A percentile compares a stretch with the other conserved stretches of the same genome.
Conservation (phyloP, 2,888 invertebrate species). For the Chrysomela aeneicollis region DNA sequence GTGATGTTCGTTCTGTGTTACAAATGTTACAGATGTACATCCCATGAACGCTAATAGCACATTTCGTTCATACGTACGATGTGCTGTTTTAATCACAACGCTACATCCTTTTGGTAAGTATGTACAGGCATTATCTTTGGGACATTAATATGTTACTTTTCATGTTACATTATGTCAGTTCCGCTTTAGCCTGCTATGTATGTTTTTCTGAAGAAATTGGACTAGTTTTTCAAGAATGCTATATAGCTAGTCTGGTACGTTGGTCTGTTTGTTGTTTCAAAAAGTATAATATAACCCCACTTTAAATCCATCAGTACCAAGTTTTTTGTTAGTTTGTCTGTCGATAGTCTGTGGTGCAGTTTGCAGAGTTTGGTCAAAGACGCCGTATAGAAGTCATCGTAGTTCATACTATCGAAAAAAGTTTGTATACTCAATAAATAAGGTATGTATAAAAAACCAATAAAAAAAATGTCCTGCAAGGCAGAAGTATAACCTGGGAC, state of each 20-base stretch:
- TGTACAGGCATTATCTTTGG: conserved; percentile 2
- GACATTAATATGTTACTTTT: conserved; percentile 4
- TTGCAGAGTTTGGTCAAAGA: neutral
- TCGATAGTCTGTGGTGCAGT: neutral
- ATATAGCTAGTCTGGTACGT: neutral
- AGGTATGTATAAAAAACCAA: no score
- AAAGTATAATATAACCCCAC: no score
- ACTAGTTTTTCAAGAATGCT: neutral
- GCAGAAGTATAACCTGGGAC: neutral
- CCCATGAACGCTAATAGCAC: no score
- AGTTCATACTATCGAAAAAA: no score
- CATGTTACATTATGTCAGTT: neutral
- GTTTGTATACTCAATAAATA: no score
- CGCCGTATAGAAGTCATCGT: neutral
- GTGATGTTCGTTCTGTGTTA: no score
- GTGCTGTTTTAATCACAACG: conserved; percentile 5
- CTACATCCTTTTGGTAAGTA: conserved; percentile 11
- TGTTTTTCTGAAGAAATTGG: no score
- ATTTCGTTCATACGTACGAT: conserved; percentile 6
- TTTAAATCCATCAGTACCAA: no score
- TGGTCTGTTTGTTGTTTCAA: neutral
- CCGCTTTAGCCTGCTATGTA: neutral
- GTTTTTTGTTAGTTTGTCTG: no score
- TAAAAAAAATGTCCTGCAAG: conserved; percentile 6
- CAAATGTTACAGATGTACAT: no score